Percentiles rank a stretch among this genome's conserved stretches.
Conservation (phyloP, 2,113 vertebrate species). For the Chionodraco myersi region DNA sequence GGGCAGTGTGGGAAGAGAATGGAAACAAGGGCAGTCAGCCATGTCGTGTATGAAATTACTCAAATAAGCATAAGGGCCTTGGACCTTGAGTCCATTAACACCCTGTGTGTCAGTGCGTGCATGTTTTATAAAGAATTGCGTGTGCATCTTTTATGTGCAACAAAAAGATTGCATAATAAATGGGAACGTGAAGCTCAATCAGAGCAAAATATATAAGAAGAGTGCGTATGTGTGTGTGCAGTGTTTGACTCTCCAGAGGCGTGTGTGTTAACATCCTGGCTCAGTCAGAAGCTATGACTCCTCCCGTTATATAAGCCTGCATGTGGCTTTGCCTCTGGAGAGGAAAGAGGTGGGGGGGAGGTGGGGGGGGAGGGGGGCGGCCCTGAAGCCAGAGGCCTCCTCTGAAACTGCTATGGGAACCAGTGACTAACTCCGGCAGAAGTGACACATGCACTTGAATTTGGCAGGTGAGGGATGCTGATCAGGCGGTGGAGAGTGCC, state of each 20-base stretch:
- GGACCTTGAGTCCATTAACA: conserved; percentile 28
- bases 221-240: conserved; percentile 15
- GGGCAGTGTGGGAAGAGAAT: conserved; percentile 31
- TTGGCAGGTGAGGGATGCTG: conserved; percentile 49
- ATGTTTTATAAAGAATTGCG: conserved; percentile 8
- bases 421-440: conserved; percentile 53
- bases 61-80: conserved; percentile 31
- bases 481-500: conserved; percentile 12
- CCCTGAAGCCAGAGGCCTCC: conserved; percentile 44
- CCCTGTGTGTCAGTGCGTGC: conserved; percentile 4
- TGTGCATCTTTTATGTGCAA: conserved; percentile 14
- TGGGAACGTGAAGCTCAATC: conserved; percentile 8
- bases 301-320: conserved; percentile 65
- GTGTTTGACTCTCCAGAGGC: conserved; percentile 47
- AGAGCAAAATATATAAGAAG: conserved; percentile 29
- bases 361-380: not conserved
- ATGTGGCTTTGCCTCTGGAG: conserved; percentile 64
- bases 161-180: not conserved
- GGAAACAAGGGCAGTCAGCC: conserved; percentile 61
- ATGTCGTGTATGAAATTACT: conserved; percentile 62
- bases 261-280: conserved; percentile 55
- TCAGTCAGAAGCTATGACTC: conserved; percentile 62
- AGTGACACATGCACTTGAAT: conserved; percentile 47
- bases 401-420: conserved; percentile 53
- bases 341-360: not conserved